Conservation (phyloP, 1,140 invertebrate genomes). For the Phthorimaea operculella region DNA sequence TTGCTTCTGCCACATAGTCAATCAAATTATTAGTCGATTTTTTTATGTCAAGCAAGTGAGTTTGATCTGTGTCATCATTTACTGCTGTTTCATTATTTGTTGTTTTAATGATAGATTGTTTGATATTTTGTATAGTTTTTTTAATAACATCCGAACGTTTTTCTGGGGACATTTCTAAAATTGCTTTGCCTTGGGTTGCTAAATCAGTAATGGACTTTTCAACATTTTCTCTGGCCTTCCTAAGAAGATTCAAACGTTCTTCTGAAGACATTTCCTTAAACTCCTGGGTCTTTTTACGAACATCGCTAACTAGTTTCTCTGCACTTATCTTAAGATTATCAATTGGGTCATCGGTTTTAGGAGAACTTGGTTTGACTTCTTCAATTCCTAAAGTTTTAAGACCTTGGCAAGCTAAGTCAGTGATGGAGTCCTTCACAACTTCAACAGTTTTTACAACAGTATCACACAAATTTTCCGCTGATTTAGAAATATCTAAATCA, state of each 20-base stretch:
- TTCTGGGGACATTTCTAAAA: too few species aligned
- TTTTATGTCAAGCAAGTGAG: neutral
- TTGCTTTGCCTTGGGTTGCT: too few species aligned
- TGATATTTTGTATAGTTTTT: too few species aligned
- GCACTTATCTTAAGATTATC: neutral
- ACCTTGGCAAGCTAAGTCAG: neutral
- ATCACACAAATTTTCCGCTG: neutral
- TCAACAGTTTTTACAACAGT: neutral
- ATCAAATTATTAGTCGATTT: neutral
- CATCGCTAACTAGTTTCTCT: neutral
- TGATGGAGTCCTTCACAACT: neutral
- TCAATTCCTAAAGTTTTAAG: neutral
- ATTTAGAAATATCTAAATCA: neutral
- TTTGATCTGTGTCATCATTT: too few species aligned
- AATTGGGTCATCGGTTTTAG: neutral
- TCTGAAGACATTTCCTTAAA: neutral
- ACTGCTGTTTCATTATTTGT: too few species aligned
- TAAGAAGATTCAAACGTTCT: neutral
- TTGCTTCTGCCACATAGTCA: neutral
- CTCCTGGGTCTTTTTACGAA: neutral
- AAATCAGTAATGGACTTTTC: too few species aligned
- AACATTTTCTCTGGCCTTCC: too few species aligned
- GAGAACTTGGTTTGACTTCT: neutral
- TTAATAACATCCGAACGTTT: too few species aligned
- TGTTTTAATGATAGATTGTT: too few species aligned